phyloP scores from a whole-genome alignment of 2,888 invertebrate species.

The Lydus trimaculatus region DNA sequence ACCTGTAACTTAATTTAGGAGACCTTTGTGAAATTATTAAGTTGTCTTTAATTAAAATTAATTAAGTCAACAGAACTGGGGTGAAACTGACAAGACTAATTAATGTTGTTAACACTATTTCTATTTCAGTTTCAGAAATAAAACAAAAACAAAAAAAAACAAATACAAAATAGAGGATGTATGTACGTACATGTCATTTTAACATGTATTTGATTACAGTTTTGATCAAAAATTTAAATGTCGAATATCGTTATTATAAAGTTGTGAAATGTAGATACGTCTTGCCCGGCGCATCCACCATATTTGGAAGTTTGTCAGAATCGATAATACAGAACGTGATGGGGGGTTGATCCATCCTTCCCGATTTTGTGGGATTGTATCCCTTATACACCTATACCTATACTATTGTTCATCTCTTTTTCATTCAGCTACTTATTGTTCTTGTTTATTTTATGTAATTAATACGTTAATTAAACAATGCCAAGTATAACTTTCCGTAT shows the following conservation, averaged over 20 bases:
- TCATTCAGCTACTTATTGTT: background rate
- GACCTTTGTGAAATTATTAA: background rate
- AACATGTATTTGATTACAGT: too few relatives aligned
- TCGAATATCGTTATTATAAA: too few relatives aligned
- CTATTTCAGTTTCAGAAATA: too few relatives aligned
- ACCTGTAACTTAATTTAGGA: conserved; percentile 4
- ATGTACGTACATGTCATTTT: too few relatives aligned
- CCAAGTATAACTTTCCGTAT: too few relatives aligned
- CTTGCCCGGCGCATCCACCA: conserved; percentile 26
- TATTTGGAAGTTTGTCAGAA: conserved; percentile 37
- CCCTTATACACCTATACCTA: conserved; percentile 4
- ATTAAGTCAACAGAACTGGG: background rate
- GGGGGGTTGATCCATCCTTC: background rate
- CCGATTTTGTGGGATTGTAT: background rate
- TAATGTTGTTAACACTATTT: background rate
- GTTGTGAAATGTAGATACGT: background rate
- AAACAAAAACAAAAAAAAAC: too few relatives aligned
- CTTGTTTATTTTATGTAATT: background rate
- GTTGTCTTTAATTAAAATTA: background rate
- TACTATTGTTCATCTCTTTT: background rate
- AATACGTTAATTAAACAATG: background rate
- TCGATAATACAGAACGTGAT: conserved; percentile 28
- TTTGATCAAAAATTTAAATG: too few relatives aligned
- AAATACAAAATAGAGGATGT: too few relatives aligned
- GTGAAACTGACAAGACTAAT: background rate